A percentile compares a stretch with the other conserved stretches of the same genome.
phyloP scores from a whole-genome alignment of 1,140 invertebrate genomes.

The Epicauta chinensis region DNA sequence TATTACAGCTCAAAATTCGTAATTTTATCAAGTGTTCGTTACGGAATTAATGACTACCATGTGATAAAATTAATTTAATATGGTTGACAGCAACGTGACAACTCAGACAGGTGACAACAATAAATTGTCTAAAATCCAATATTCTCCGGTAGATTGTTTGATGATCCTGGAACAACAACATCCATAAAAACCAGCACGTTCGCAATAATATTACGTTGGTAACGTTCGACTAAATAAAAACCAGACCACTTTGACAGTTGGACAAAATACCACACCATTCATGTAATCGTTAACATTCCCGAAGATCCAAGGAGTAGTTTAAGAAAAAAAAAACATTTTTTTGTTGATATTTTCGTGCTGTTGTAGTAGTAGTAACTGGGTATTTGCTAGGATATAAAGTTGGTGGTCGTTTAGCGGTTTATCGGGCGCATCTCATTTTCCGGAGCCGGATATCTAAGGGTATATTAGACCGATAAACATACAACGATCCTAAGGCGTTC shows the following conservation, averaged over 20 bases:
- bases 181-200: constrained; percentile 5
- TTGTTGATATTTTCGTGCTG: not conserved
- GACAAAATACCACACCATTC: not conserved
- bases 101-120: constrained; percentile 2
- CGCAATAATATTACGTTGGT: constrained; percentile 16
- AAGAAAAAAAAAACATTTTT: no score
- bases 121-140: not conserved
- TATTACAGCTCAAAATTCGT: no score
- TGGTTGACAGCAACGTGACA: no score
- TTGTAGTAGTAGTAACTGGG: constrained; percentile 1
- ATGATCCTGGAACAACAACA: no score
- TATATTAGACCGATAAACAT: constrained; percentile 19
- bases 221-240: not conserved
- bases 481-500: constrained; percentile 10
- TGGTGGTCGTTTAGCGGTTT: constrained; percentile 19
- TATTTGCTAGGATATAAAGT: constrained; percentile 16
- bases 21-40: no score
- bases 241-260: constrained; percentile 7
- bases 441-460: constrained; percentile 15
- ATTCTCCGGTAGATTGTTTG: no score
- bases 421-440: constrained; percentile 23
- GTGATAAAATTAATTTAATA: no score
- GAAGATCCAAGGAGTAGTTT: constrained; percentile 10
- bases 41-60: no score
- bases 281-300: constrained; percentile 13